Evolutionary conservation across 2,797 vertebrate species (phyloP).

Genomic region (Ciconia nigra): DNA sequence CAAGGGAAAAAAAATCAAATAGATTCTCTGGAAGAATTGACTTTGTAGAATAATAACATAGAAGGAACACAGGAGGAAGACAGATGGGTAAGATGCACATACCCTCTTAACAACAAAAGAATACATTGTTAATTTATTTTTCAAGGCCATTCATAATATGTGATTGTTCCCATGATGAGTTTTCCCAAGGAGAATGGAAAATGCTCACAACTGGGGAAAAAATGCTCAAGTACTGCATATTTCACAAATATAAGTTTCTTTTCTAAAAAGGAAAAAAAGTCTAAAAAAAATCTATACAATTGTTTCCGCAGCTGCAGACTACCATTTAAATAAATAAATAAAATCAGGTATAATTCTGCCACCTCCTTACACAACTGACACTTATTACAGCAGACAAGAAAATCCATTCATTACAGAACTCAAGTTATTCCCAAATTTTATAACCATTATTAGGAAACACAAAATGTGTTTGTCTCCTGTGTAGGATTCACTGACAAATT

Average conservation of each 20-base stretch:
- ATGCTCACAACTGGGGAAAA: background rate
- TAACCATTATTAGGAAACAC: background rate
- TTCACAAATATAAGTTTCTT: background rate
- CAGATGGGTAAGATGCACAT: background rate
- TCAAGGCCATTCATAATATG: slow-evolving; percentile 15
- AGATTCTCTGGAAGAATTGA: slow-evolving; percentile 36
- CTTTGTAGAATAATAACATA: slow-evolving; percentile 50
- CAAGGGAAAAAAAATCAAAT: slow-evolving; percentile 46
- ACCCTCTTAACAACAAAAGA: background rate
- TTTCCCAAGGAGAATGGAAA: background rate
- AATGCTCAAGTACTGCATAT: background rate
- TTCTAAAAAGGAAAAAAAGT: background rate
- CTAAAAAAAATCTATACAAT: background rate
- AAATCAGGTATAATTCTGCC: background rate
- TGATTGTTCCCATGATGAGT: background rate
- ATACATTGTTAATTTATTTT: background rate
- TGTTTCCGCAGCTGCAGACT: background rate
- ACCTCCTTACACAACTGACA: background rate
- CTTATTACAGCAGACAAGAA: background rate
- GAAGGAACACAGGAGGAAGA: background rate
- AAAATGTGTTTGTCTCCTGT: background rate
- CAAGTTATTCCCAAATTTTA: background rate
- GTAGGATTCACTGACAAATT: background rate
- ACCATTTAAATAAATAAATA: background rate
- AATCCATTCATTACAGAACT: background rate